A percentile compares a stretch with the other conserved stretches of the same genome.
Evolutionary conservation across 2,888 invertebrate species (phyloP).

Genomic region (Ferrisia virgata): DNA sequence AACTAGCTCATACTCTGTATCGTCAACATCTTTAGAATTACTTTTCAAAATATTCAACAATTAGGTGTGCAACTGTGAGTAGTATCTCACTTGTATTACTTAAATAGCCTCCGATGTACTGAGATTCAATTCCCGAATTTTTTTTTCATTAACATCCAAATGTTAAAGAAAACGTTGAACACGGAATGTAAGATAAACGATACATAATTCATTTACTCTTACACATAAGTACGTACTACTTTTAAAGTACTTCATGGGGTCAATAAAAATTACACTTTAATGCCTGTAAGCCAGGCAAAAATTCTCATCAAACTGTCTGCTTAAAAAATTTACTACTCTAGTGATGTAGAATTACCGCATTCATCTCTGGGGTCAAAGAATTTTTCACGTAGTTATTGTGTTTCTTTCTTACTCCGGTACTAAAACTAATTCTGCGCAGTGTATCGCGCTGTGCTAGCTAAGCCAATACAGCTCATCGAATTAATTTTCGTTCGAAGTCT

Average conservation of each 20-base stretch:
- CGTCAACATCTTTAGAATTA: no score
- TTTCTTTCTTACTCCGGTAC: neutral
- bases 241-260: conserved; percentile 16
- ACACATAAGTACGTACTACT: neutral
- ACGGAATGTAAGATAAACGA: neutral
- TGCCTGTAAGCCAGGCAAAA: neutral
- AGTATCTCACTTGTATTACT: no score
- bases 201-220: neutral
- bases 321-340: conserved; percentile 11
- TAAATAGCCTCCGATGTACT: neutral
- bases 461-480: neutral
- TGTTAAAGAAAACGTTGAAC: neutral
- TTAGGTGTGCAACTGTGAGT: no score
- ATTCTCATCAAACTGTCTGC: conserved; percentile 15
- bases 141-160: neutral
- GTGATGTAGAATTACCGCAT: neutral
- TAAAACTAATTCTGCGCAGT: neutral
- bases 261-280: conserved; percentile 17
- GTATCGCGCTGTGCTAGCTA: neutral
- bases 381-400: neutral
- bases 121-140: neutral
- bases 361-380: conserved; percentile 9
- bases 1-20: no score
- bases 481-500: conserved; percentile 4
- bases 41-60: no score